A percentile compares a stretch with the other conserved stretches of the same genome.
Conservation (phyloP, 2,113 vertebrate species). For the Nyctereutes procyonoides region DNA sequence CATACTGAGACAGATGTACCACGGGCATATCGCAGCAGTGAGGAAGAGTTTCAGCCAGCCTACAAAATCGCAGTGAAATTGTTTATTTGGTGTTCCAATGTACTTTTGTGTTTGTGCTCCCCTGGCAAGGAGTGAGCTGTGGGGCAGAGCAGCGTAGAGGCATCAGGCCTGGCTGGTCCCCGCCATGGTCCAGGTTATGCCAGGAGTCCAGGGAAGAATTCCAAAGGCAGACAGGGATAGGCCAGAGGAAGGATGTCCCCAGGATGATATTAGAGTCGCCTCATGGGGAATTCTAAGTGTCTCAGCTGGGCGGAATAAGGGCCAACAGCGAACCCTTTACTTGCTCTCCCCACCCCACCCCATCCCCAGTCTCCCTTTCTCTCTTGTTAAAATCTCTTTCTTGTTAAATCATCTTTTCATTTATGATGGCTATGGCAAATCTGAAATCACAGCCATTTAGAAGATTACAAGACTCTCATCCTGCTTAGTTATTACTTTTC, state of each 20-base stretch:
- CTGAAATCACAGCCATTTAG: not conserved
- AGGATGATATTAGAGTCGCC: not conserved
- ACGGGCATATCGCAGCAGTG: not conserved
- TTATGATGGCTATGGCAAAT: not conserved
- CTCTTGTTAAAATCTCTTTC: not conserved
- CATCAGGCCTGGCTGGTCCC: not conserved
- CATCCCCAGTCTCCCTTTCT: not conserved
- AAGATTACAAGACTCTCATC: not conserved
- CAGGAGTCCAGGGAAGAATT: not conserved
- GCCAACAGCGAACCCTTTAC: not conserved
- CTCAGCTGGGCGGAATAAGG: no score
- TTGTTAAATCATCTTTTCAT: not conserved
- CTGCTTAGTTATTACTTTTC: not conserved
- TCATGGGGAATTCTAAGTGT: accelerated
- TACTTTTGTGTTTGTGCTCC: not conserved
- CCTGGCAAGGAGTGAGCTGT: not conserved
- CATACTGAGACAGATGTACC: not conserved
- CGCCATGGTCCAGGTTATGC: no score
- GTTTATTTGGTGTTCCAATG: not conserved
- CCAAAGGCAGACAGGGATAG: not conserved
- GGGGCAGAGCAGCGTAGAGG: not conserved
- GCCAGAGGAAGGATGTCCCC: not conserved
- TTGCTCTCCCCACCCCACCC: no score
- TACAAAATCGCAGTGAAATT: not conserved
- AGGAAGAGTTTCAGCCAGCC: not conserved